Percentiles rank a stretch among this genome's conserved stretches.
phyloP scores from a whole-genome alignment of 2,888 invertebrate genomes.

The Smittia sp. region DNA sequence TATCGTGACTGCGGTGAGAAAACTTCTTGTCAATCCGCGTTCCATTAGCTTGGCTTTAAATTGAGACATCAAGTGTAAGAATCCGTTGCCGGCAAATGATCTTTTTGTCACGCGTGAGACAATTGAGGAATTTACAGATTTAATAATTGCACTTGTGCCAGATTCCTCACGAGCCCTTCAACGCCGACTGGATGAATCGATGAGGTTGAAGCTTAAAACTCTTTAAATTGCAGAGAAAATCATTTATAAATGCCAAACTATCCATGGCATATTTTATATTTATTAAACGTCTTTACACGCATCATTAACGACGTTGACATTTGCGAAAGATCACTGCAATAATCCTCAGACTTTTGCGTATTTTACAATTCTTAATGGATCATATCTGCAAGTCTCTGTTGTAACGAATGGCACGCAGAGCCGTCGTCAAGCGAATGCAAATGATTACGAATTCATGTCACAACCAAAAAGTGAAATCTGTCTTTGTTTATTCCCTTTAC shows the following conservation, averaged over 20 bases:
- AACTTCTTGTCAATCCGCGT: not conserved
- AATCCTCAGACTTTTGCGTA: not conserved
- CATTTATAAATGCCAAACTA: no score
- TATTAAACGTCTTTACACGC: not conserved
- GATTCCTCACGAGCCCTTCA: no score
- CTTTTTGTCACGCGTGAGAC: no score
- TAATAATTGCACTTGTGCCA: not conserved
- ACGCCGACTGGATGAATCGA: no score
- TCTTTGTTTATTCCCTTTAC: not conserved
- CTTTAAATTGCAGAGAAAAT: no score
- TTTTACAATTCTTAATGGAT: no score
- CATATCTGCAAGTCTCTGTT: not conserved
- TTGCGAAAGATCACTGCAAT: not conserved
- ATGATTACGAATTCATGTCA: not conserved
- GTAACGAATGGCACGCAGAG: not conserved
- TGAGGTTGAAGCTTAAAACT: no score
- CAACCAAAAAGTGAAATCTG: not conserved
- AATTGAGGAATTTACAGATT: no score
- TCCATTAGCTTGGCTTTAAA: not conserved
- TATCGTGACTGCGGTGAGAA: not conserved
- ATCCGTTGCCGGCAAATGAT: no score
- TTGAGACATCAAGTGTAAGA: not conserved
- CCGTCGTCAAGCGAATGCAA: not conserved
- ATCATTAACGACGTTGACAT: not conserved
- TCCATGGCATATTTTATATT: no score